Evolutionary conservation across 2,113 vertebrate species (phyloP).

Genomic region (Microcebus murinus): DNA sequence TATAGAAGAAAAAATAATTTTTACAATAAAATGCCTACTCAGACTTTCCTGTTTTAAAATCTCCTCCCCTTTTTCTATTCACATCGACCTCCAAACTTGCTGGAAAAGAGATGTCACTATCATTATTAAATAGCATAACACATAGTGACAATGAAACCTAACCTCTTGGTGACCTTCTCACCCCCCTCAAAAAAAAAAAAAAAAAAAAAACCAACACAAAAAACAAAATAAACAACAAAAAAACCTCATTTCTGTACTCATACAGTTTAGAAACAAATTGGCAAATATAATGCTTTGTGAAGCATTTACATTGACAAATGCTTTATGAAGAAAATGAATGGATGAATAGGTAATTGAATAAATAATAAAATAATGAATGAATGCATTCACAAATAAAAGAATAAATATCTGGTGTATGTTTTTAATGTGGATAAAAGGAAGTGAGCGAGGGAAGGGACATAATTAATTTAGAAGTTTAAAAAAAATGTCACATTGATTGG

Average conservation of each 20-base stretch:
- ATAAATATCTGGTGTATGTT: neutral
- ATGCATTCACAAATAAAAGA: neutral
- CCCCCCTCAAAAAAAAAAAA: neutral
- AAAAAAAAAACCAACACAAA: too few relatives aligned
- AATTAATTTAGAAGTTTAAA: neutral
- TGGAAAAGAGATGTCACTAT: neutral
- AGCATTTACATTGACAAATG: neutral
- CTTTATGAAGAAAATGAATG: neutral
- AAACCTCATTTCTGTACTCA: neutral
- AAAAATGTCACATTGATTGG: neutral
- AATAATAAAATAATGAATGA: neutral
- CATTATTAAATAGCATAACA: neutral
- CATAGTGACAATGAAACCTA: neutral
- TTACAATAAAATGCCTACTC: neutral
- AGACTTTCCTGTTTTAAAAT: neutral
- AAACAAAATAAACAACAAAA: too few relatives aligned
- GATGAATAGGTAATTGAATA: neutral
- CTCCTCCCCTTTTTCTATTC: neutral
- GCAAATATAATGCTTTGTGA: neutral
- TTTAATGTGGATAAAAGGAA: neutral
- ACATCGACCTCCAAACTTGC: neutral
- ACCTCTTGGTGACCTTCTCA: neutral
- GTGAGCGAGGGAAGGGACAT: neutral
- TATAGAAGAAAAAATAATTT: neutral
- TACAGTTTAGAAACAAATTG: neutral